These are phyloP conservation scores for Neoitamus cyanurus DNA, from an alignment of 2,888 invertebrate genomes.

Conservation along the genomic window DNA sequence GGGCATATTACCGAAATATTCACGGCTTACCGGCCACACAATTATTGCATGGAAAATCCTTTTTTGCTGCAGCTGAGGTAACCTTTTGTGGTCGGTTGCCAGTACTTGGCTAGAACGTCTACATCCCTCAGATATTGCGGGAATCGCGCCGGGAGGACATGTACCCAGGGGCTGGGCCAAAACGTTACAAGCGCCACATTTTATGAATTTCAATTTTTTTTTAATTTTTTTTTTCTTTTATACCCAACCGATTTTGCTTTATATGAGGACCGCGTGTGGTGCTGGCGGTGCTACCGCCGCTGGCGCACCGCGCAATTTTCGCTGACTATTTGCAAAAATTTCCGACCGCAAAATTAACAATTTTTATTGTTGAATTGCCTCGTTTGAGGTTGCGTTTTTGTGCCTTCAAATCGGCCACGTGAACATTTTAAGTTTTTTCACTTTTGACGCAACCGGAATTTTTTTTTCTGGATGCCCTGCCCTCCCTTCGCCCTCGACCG, in stretches of 20 bases:
- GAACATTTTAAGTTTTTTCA: conserved; percentile 23
- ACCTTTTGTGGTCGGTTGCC: conserved; percentile 23
- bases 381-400: conserved; percentile 36
- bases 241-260: conserved; percentile 12
- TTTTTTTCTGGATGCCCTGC: neutral
- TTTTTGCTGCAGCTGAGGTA: conserved; percentile 2
- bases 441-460: neutral
- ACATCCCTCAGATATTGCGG: neutral
- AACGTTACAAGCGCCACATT: conserved; percentile 4
- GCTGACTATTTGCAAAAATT: conserved; percentile 40
- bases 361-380: conserved; percentile 38
- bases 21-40: conserved; percentile 40
- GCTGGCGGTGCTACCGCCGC: neutral
- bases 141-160: neutral
- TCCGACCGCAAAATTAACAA: conserved; percentile 35
- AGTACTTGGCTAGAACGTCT: neutral
- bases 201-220: conserved; percentile 34
- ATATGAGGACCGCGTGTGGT: neutral
- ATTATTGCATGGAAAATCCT: conserved; percentile 31
- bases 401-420: conserved; percentile 33
- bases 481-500: neutral
- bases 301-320: conserved; percentile 11
- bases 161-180: neutral
- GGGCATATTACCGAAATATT: conserved; percentile 38
- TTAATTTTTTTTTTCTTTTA: neutral